Evolutionary conservation across 2,113 vertebrate genomes (phyloP), one percentile per base, ranked within the genome.

Genomic region (Strix uralensis): DNA sequence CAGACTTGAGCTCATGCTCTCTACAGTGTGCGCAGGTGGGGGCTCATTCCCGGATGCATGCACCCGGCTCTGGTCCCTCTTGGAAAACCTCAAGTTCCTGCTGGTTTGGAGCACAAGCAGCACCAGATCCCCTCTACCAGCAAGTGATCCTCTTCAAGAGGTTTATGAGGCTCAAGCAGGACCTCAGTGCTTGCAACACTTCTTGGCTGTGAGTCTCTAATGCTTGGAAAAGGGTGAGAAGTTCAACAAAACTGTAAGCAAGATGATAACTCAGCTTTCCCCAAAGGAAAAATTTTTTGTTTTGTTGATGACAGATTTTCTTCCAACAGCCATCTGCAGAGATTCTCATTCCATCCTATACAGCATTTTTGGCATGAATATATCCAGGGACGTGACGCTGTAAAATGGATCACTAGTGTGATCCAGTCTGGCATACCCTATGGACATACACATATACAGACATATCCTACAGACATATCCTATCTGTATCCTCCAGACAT

Each of bases 41-140:
- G 30, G 25, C 34, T 63, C 1, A 0, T 6, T 80, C 23, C 83
- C 3, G 2, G 29, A 3, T 1, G 2, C 3, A 1, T 3, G 23
- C 5, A 38, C 27, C 25, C 4, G 1, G 12, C 27, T 67, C 59
- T 75, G 74, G 7, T 30, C 7, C 25, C 27, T 44, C 55, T 2
- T 54, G 63, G 83, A 70, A 92, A 84, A 84, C 6, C 67, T 9
- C 1, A 2, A 54, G 63, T 27, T 90, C 44, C 80, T 51, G 7
- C 32, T 69, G 86, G 58, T 54, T 78, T 81, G 87, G 67, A 84
- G 77, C 75, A 91, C 20, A 21, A 36, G 58, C 80, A 73, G 30
- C 54, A 81, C 10, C 59, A 80, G 49, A 52, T 52, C 9, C n/a
- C 13, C 25, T 34, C 11, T 5, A 29, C 3, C 13, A 72, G 22